phyloP scores from a whole-genome alignment of 37 sponge, comb jelly and placozoan species.

The Dysidea cf. avara region DNA sequence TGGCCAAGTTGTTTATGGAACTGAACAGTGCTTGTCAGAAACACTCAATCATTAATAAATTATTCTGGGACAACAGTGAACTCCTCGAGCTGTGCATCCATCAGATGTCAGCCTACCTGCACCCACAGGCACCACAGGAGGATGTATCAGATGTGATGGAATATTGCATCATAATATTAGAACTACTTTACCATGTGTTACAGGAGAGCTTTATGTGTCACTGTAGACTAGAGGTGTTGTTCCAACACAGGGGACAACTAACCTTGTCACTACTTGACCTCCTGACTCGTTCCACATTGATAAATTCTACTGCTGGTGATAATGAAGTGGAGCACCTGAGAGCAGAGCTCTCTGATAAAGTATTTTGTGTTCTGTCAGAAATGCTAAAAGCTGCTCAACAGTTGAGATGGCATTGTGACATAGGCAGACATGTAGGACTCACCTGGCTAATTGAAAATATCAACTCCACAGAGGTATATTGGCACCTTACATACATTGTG shows the following conservation, averaged over 20 bases:
- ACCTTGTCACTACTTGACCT: neutral
- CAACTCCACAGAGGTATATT: too few relatives aligned
- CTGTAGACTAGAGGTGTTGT: slow-evolving; percentile 10
- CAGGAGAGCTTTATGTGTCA: slow-evolving; percentile 10
- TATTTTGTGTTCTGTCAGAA: slow-evolving; percentile 41
- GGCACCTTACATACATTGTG: too few relatives aligned
- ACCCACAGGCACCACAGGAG: slow-evolving; percentile 1
- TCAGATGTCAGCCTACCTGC: slow-evolving; percentile 16
- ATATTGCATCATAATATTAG: slow-evolving; percentile 26
- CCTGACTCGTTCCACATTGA: too few relatives aligned
- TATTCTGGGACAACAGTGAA: slow-evolving; percentile 65
- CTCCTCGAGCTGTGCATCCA: slow-evolving; percentile 29
- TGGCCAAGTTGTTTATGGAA: slow-evolving; percentile 35
- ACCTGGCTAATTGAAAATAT: too few relatives aligned
- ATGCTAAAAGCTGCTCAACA: slow-evolving; percentile 28
- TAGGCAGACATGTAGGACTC: too few relatives aligned
- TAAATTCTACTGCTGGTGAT: too few relatives aligned
- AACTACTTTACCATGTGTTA: slow-evolving; percentile 52
- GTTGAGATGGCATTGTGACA: neutral
- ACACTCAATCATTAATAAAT: slow-evolving; percentile 29
- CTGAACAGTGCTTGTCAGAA: slow-evolving; percentile 55
- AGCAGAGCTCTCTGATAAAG: slow-evolving; percentile 29
- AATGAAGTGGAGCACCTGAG: neutral
- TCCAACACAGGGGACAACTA: slow-evolving; percentile 14
- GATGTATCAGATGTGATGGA: neutral